A percentile compares a stretch with the other conserved stretches of the same genome.
Conservation (phyloP, 2,113 vertebrate species). For the Chionomys nivalis region DNA sequence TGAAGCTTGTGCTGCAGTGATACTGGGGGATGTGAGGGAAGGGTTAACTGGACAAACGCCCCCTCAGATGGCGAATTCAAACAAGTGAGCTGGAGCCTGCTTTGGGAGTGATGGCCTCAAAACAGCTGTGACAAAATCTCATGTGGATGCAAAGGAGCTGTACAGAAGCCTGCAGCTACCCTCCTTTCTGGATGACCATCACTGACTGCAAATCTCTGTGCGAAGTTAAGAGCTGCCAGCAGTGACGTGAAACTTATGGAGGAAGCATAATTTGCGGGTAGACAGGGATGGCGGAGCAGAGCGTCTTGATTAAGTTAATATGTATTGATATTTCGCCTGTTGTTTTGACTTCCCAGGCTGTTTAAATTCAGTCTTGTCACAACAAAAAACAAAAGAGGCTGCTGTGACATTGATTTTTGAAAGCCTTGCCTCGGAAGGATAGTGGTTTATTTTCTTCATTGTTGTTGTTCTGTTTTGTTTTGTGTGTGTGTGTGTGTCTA, state of each 20-base stretch:
- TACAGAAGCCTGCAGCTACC: not conserved
- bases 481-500: conserved; percentile 26
- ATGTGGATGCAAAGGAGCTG: conserved; percentile 32
- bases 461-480: not conserved
- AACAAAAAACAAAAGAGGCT: conserved; percentile 87
- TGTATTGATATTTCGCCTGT: conserved; percentile 87
- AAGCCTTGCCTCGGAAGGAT: conserved; percentile 78
- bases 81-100: conserved; percentile 15
- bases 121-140: conserved; percentile 58
- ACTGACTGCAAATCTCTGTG: not conserved
- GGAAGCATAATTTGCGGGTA: conserved; percentile 50
- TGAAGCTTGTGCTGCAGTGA: conserved; percentile 29
- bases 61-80: conserved; percentile 61
- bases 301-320: conserved; percentile 86
- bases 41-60: conserved; percentile 65
- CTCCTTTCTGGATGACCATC: conserved; percentile 26
- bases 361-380: conserved; percentile 88
- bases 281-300: conserved; percentile 57
- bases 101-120: conserved; percentile 44
- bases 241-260: fast-evolving
- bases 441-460: conserved; percentile 46
- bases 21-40: not conserved
- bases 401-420: conserved; percentile 82
- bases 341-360: conserved; percentile 87
- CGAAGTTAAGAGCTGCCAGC: conserved; percentile 1